Percentiles rank a stretch among this genome's conserved stretches.
Conservation (phyloP, 2,113 vertebrate genomes). For the Crocuta crocuta region DNA sequence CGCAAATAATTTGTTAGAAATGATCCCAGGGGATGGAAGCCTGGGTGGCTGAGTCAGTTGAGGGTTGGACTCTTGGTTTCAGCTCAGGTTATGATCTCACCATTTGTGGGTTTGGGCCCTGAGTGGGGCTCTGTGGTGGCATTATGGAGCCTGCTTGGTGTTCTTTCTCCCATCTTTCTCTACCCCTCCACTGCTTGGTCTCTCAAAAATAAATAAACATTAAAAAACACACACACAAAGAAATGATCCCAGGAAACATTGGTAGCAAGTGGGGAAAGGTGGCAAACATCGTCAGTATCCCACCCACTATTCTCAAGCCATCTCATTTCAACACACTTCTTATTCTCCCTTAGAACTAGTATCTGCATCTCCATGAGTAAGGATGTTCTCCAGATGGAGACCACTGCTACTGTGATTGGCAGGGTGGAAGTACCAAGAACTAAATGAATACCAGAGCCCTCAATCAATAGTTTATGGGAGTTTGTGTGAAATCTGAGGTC, state of each 20-base stretch:
- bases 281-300: too few relatives aligned
- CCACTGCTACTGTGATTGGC: background rate
- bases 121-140: too few relatives aligned
- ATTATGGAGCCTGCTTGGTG: too few relatives aligned
- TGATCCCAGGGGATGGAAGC: background rate
- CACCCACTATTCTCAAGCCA: background rate
- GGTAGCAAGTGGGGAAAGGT: background rate
- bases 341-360: background rate
- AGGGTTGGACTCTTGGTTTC: too few relatives aligned
- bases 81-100: too few relatives aligned
- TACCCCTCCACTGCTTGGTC: too few relatives aligned
- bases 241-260: background rate
- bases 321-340: background rate
- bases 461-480: background rate
- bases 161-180: too few relatives aligned
- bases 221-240: too few relatives aligned
- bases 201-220: too few relatives aligned
- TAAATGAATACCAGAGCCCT: background rate
- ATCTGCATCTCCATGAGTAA: background rate
- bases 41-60: too few relatives aligned
- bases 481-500: background rate
- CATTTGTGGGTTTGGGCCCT: too few relatives aligned
- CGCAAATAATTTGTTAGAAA: background rate
- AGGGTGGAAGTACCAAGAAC: background rate
- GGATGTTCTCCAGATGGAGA: background rate